Evolutionary conservation across 2,888 invertebrate species (phyloP), one percentile per base, ranked within the genome.

Genomic region (Leptinotarsa peninsularis): DNA sequence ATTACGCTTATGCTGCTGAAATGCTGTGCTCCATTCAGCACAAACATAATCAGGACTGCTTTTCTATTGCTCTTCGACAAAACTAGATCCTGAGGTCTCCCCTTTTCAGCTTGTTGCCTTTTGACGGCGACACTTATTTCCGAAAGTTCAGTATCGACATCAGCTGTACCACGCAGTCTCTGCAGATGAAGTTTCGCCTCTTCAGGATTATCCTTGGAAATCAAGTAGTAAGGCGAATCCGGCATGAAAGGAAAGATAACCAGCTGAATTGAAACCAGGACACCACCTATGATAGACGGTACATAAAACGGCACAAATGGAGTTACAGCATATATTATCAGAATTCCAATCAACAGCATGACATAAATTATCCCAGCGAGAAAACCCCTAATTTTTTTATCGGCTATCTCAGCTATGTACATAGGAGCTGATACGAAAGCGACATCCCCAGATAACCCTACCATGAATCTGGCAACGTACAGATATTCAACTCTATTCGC

Each of bases 1-100:
- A 88, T 87, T 2, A 88, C 88, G 69, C 86, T 87, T 27, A 88
- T 87, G 58, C 87, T 85, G 49, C 86, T 85, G 75, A 88, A 86
- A 79, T 88, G 88, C 79, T 88, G 88, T 0, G 85, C 83, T 1
- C 83, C 85, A 71, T 88, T 88, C 52, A 88, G 75, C 4, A 87
- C 84, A 0, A 85, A 82, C 85, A 88, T 87, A 3, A 88, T 87
- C 4, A 86, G 74, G 27, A 88, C 63, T 2, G 86, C 88, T 79
- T 84, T 86, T 49, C 87, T 79, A 73, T 88, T 88, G 75, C 87
- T 87, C 52, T 81, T 80, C 2, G 87, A 83, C 63, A 85, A 71
- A 54, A 88, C 49, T 21, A 88, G 76, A 78, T 88, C 88, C 71
- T 85, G 85, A 4, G 85, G 83, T 23, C 86, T 77, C 17, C 87